Percentiles rank a stretch among this genome's conserved stretches.
phyloP scores from a whole-genome alignment of 1,140 invertebrate genomes.

The Cydia splendana region DNA sequence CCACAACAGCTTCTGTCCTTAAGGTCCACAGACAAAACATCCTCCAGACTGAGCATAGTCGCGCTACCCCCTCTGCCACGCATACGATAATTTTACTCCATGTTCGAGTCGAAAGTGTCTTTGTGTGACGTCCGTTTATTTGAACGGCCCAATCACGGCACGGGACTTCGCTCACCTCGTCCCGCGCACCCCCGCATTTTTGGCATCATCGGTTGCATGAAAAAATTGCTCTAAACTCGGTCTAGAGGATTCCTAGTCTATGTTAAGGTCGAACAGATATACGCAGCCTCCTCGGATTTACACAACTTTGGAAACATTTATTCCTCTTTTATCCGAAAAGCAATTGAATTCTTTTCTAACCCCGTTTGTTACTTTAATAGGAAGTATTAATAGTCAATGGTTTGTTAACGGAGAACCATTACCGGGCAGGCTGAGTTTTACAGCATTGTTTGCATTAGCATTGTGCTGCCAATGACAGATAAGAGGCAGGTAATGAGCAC shows the following conservation, averaged over 20 bases:
- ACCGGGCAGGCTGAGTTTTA: conserved; percentile 48
- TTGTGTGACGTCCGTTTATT: no score
- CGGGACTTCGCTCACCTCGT: no score
- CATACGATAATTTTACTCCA: no score
- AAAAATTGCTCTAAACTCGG: no score
- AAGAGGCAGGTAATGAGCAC: conserved; percentile 65
- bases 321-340: neutral
- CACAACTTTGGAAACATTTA: neutral
- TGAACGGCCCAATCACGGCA: no score
- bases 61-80: no score
- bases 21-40: no score
- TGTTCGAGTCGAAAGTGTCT: no score
- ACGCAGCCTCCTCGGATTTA: conserved; percentile 21
- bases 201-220: no score
- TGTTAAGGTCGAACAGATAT: conserved; percentile 48
- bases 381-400: conserved; percentile 34
- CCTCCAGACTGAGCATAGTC: no score
- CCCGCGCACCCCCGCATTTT: no score
- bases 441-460: conserved; percentile 59
- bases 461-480: conserved; percentile 73
- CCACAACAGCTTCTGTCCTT: neutral
- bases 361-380: conserved; percentile 1
- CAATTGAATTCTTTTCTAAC: neutral
- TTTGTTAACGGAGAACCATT: conserved; percentile 36
- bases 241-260: no score